Base-by-base conservation (phyloP, 1,140 invertebrate genomes). In the Brachionus sp. region DNA sequence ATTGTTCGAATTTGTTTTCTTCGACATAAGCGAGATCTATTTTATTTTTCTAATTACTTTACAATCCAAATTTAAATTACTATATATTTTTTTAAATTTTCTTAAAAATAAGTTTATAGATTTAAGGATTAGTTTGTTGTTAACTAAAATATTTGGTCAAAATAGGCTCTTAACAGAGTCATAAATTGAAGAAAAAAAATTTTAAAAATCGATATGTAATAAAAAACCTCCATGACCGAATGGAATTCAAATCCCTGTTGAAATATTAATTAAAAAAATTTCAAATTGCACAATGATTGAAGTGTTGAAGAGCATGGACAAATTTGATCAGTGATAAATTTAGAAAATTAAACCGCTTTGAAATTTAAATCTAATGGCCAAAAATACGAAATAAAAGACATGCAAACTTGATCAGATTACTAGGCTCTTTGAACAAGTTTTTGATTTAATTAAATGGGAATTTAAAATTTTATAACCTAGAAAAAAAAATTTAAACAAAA, bases 331-430 rank as follows among this genome's bases (percentile, higher is more conserved):
- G 5, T 16, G 33, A 66, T 33, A 66, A 35, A 23, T 33, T 66
- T 66, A 3, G 33, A 66, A 66, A 66, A 5, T 66, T 33, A 33
- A 66, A 66, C 33, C 25, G 25, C 33, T 66, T 66, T 66, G 64
- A 66, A 66, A 66, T 66, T 66, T 37, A 66, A 66, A 66, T 66
- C 33, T 33, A 13, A 66, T 66, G 64, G 64, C 25, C 64, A 33
- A 66, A 66, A 66, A 66, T 57, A 57, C 33, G 64, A 66, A 66
- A 66, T 33, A 66, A 66, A 66, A 66, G 64, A 66, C 64, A 66
- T 66, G 25, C 3, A 66, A 66, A 66, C 64, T 66, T 66, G 64
- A 66, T 66, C 64, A 66, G 33, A 66, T 66, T 66, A 66, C 50
- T 57, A 19, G 50, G 16, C n/a, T 23, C 16, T 57, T 57, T 57